Evolutionary conservation across 2,888 invertebrate genomes (phyloP), one percentile per base, ranked within the genome.

Genomic region (Liopterus haemorrhoidalis): DNA sequence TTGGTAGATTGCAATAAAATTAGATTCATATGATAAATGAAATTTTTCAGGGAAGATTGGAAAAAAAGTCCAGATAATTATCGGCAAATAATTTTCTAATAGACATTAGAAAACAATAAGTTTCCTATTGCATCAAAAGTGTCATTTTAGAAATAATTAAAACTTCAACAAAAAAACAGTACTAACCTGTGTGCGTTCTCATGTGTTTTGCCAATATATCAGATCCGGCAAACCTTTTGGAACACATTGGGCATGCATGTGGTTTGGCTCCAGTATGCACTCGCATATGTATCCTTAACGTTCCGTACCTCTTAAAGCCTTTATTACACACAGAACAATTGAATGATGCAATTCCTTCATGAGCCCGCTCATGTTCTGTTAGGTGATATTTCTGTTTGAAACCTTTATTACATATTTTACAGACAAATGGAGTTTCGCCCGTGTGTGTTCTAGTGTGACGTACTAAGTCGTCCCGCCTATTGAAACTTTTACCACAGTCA

Each of bases 371-470:
- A 30, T 58, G 58, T 46, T 57, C 57, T 2, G 53, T 49, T 30
- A 57, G 40, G 49, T 57, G 56, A 46, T 57, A 56, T 30, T 54
- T 56, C 40, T 58, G 57, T 31, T 53, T 57, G 41, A 59, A 57
- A 8, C 51, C 54, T 49, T 54, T 49, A 9, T 50, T 49, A 24
- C 57, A 59, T 21, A 51, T 49, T 44, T 50, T 46, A 32, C 57
- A 58, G n/a, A 51, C 33, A 39, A 52, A 58, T 20, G 57, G 57
- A 12, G 55, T 48, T 44, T 57, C 56, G n/a, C 52, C 52, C n/a
- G 56, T 54, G 35, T 58, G 56, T 2, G 51, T 36, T 21, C 57
- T 45, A 15, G 38, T 43, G 32, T 58, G 58, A 16, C 52, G 40
- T 19, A 47, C 31, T 35, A 58, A 50, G 42, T 57, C 56, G 33